A percentile compares a stretch with the other conserved stretches of the same genome.
Evolutionary conservation across 2,888 invertebrate species (phyloP).

Genomic region (Galerucella pusilla): DNA sequence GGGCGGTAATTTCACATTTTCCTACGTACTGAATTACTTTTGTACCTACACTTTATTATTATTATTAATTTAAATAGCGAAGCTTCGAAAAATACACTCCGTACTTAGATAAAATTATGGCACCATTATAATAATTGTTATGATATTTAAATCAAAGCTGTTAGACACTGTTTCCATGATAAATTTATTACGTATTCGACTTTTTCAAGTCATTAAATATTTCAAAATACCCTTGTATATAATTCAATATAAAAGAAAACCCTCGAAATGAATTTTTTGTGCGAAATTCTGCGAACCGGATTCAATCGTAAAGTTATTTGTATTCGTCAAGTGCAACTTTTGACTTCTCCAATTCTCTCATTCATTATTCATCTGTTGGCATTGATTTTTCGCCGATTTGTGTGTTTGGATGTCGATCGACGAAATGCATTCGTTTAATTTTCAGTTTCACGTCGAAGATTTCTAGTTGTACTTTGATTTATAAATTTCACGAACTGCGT

Average conservation of each 20-base stretch:
- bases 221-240: background rate
- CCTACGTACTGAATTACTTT: slow-evolving; percentile 43
- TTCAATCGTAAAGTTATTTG: slow-evolving; percentile 33
- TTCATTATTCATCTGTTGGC: slow-evolving; percentile 35
- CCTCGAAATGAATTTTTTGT: slow-evolving; percentile 30
- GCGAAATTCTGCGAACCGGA: slow-evolving; percentile 30
- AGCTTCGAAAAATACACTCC: no score
- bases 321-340: slow-evolving; percentile 35
- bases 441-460: slow-evolving; percentile 22
- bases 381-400: slow-evolving; percentile 36
- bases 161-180: no score
- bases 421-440: slow-evolving; percentile 19
- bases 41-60: slow-evolving; percentile 25
- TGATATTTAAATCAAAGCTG: no score
- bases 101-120: no score
- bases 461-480: slow-evolving; percentile 16
- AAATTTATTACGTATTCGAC: no score
- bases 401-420: slow-evolving; percentile 31
- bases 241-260: background rate
- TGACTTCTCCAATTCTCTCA: slow-evolving; percentile 33
- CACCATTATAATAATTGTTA: no score
- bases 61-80: slow-evolving; percentile 29
- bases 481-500: no score
- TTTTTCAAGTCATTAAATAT: background rate
- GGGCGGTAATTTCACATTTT: slow-evolving; percentile 51